phyloP scores from a whole-genome alignment of 2,113 vertebrate genomes.

The Elanoides forficatus region DNA sequence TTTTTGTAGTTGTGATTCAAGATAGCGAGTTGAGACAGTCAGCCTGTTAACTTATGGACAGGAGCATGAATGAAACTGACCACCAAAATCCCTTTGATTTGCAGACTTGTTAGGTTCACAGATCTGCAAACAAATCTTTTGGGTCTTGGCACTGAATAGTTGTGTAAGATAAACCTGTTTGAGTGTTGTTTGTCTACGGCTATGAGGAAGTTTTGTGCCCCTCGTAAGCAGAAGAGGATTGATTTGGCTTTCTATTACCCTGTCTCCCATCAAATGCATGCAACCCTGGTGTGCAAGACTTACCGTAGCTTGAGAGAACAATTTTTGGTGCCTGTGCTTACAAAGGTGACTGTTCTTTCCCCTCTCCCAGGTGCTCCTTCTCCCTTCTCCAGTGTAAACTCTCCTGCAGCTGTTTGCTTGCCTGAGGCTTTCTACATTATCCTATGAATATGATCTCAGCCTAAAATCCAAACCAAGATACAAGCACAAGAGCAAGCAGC shows the following conservation, averaged over 20 bases:
- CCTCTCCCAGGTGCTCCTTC: background rate
- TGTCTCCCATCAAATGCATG: background rate
- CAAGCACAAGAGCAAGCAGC: background rate
- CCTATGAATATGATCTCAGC: background rate
- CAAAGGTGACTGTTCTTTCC: background rate
- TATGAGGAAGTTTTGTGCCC: background rate
- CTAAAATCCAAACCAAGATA: background rate
- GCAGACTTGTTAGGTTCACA: background rate
- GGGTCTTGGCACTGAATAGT: background rate
- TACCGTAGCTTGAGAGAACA: background rate
- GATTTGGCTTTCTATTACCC: background rate
- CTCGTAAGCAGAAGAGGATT: background rate
- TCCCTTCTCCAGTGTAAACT: background rate
- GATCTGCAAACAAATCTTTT: background rate
- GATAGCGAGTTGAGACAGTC: background rate
- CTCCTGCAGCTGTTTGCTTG: background rate
- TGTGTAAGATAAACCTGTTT: background rate
- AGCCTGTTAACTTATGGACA: background rate
- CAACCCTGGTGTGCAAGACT: background rate
- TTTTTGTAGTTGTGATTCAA: background rate
- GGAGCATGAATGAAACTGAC: background rate
- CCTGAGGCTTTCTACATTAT: background rate
- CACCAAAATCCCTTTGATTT: background rate
- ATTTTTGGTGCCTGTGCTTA: background rate
- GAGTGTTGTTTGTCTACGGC: background rate